phyloP scores from a whole-genome alignment of 2,888 invertebrate genomes.

The Esperia sulphurella region DNA sequence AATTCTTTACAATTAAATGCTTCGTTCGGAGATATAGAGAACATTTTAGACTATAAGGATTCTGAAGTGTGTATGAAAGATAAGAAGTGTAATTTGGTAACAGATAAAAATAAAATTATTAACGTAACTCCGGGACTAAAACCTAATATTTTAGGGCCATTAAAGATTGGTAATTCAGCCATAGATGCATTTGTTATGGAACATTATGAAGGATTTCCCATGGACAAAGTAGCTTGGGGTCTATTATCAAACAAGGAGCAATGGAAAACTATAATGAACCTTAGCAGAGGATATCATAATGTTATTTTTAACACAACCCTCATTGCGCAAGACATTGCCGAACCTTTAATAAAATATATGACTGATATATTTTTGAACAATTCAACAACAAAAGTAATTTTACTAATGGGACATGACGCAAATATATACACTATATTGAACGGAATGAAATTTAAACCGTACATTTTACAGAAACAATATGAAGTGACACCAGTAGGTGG shows the following conservation, averaged over 20 bases:
- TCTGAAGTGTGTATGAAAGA: constrained; percentile 45
- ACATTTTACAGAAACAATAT: constrained; percentile 39
- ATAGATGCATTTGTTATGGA: constrained; percentile 66
- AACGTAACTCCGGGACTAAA: constrained; percentile 36
- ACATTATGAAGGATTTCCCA: constrained; percentile 56
- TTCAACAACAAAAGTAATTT: constrained; percentile 32
- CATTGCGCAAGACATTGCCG: constrained; percentile 54
- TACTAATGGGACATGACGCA: constrained; percentile 66
- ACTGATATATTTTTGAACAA: constrained; percentile 35
- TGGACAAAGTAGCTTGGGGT: constrained; percentile 60
- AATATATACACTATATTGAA: constrained; percentile 56
- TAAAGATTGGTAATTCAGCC: constrained; percentile 58
- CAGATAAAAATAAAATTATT: constrained; percentile 38
- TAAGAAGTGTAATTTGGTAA: constrained; percentile 45
- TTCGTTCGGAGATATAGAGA: constrained; percentile 40
- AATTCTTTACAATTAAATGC: constrained; percentile 38
- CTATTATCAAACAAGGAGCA: constrained; percentile 25
- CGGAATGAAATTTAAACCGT: constrained; percentile 43
- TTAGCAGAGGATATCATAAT: constrained; percentile 52
- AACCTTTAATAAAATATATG: constrained; percentile 48
- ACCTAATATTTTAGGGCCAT: constrained; percentile 51
- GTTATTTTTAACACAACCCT: constrained; percentile 54
- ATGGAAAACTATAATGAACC: constrained; percentile 43
- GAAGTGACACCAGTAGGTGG: constrained; percentile 56
- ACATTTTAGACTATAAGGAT: constrained; percentile 52